Conservation (phyloP, 2,888 invertebrate species). For the Stenurella melanura region DNA sequence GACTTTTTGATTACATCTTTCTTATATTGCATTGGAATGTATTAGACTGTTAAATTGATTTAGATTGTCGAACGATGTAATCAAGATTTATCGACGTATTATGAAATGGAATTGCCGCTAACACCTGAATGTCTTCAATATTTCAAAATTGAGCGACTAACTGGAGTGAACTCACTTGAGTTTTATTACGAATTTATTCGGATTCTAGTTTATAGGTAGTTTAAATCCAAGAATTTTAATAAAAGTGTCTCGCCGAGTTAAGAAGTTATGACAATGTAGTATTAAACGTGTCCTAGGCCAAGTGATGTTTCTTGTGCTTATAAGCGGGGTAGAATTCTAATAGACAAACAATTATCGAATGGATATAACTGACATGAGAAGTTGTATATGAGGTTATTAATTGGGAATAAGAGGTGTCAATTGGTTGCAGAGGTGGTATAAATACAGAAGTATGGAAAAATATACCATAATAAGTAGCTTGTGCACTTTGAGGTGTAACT, state of each 20-base stretch:
- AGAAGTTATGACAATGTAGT: not conserved
- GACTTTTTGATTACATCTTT: not conserved
- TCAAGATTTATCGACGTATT: constrained; percentile 4
- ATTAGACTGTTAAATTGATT: not conserved
- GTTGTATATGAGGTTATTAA: too few species aligned
- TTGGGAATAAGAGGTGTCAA: too few species aligned
- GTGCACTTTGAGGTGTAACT: too few species aligned
- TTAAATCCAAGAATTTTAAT: constrained; percentile 7
- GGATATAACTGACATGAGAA: too few species aligned
- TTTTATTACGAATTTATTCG: constrained; percentile 24
- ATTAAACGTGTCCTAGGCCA: not conserved
- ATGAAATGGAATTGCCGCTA: constrained; percentile 2
- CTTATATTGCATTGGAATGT: not conserved
- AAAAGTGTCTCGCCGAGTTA: not conserved
- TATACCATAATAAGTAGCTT: too few species aligned
- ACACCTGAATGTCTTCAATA: constrained; percentile 7
- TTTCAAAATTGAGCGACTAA: constrained; percentile 7
- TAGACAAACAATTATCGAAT: too few species aligned
- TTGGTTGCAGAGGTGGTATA: too few species aligned
- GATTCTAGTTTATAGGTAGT: constrained; percentile 31
- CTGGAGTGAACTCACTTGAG: constrained; percentile 19
- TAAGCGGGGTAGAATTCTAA: too few species aligned
- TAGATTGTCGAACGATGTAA: constrained; percentile 7
- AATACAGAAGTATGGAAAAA: too few species aligned
- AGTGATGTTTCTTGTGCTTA: too few species aligned